Conservation (phyloP, 2,113 vertebrate species). For the Pogona vitticeps region DNA sequence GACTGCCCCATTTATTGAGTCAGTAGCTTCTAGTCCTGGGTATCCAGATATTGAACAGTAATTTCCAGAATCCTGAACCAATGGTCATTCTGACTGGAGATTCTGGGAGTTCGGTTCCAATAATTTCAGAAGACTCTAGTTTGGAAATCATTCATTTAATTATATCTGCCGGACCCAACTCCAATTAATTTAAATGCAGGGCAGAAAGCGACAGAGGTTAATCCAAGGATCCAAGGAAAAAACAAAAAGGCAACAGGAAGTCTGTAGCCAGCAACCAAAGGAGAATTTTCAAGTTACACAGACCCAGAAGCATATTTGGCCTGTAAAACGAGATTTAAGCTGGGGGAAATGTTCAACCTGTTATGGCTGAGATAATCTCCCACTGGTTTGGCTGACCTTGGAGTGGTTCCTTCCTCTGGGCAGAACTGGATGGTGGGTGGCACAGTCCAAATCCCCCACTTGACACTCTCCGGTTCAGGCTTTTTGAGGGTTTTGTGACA, state of each 20-base stretch:
- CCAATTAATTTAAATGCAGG: background rate
- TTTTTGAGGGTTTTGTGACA: too few species aligned
- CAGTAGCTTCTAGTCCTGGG: too few species aligned
- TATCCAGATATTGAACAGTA: too few species aligned
- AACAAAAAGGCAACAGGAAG: background rate
- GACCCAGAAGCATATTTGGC: background rate
- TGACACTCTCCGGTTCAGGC: too few species aligned
- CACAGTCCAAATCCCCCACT: too few species aligned
- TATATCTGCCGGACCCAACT: background rate
- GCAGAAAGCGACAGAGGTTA: background rate
- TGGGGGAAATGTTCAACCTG: background rate
- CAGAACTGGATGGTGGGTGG: background rate
- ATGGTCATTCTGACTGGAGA: too few species aligned
- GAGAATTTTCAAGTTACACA: background rate
- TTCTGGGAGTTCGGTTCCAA: too few species aligned
- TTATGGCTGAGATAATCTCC: too few species aligned
- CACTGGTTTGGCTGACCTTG: background rate
- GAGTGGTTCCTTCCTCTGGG: background rate
- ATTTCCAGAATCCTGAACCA: too few species aligned
- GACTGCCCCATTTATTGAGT: too few species aligned
- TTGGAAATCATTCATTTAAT: too few species aligned
- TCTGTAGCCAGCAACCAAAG: background rate
- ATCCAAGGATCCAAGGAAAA: background rate
- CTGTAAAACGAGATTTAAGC: background rate
- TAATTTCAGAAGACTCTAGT: too few species aligned